Evolutionary conservation across 2,797 vertebrate species (phyloP).

Genomic region (Aythya fuligula): DNA sequence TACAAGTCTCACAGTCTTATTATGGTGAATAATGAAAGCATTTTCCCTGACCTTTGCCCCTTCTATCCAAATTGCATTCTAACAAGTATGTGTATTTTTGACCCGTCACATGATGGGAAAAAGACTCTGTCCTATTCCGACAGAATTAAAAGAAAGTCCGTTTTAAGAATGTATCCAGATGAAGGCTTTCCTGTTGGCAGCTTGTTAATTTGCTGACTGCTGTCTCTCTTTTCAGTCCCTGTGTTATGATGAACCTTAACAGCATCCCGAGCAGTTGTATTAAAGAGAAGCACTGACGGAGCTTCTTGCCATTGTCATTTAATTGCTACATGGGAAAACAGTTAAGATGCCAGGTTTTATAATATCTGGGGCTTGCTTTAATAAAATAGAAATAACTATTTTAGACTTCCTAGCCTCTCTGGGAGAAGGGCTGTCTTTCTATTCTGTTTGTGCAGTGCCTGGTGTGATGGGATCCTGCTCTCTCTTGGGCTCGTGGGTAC

Average conservation of each 20-base stretch:
- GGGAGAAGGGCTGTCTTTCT: background rate
- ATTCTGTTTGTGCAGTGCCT: background rate
- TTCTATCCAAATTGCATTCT: background rate
- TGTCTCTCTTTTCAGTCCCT: background rate
- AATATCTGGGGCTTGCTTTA: background rate
- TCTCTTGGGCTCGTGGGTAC: background rate
- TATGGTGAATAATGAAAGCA: conserved; percentile 52
- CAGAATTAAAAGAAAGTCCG: background rate
- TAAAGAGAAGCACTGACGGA: background rate
- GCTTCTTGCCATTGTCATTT: background rate
- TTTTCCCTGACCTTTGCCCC: background rate
- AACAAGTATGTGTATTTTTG: conserved; percentile 21
- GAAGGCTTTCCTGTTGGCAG: background rate
- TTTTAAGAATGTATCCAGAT: background rate
- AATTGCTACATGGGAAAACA: background rate
- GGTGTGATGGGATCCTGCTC: background rate
- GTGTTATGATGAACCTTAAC: background rate
- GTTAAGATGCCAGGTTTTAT: background rate
- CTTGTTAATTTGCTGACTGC: background rate
- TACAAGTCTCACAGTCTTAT: conserved; percentile 39
- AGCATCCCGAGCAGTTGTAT: background rate
- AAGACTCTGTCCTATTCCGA: background rate
- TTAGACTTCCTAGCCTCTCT: background rate
- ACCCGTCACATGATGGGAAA: background rate
- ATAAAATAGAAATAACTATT: background rate